Percentiles rank a stretch among this genome's conserved stretches.
Conservation (phyloP, 2,797 vertebrate genomes). For the Pipistrellus pygmaeus region DNA sequence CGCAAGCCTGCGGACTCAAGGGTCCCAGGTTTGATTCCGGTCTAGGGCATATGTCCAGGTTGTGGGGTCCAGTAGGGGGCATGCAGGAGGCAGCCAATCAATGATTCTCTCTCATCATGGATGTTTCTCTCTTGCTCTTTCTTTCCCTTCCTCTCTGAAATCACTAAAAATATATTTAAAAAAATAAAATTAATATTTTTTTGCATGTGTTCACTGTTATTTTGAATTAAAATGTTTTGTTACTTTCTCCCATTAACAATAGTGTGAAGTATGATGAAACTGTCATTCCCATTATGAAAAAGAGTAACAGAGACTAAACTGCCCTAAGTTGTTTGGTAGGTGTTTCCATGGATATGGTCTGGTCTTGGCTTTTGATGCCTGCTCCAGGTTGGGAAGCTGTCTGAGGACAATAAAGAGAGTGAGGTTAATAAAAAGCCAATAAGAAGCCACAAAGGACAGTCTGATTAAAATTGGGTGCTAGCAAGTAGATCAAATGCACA, state of each 20-base stretch:
- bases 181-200: constrained; percentile 32
- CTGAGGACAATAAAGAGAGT: neutral
- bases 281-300: neutral
- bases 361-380: neutral
- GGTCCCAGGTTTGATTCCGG: too few relatives aligned
- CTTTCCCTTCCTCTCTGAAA: too few relatives aligned
- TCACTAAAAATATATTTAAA: too few relatives aligned
- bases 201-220: neutral
- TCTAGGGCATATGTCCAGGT: too few relatives aligned
- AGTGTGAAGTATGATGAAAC: neutral
- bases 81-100: too few relatives aligned
- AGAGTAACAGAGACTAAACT: neutral
- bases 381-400: neutral
- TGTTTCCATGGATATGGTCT: neutral
- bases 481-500: neutral
- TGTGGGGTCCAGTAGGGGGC: too few relatives aligned
- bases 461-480: neutral
- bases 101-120: too few relatives aligned
- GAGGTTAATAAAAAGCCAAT: neutral
- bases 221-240: neutral
- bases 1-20: too few relatives aligned
- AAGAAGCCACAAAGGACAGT: neutral
- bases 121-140: too few relatives aligned
- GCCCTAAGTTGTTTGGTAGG: neutral
- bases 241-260: neutral